Evolutionary conservation across 2,797 vertebrate species (phyloP).

Genomic region (Ceryle rudis): DNA sequence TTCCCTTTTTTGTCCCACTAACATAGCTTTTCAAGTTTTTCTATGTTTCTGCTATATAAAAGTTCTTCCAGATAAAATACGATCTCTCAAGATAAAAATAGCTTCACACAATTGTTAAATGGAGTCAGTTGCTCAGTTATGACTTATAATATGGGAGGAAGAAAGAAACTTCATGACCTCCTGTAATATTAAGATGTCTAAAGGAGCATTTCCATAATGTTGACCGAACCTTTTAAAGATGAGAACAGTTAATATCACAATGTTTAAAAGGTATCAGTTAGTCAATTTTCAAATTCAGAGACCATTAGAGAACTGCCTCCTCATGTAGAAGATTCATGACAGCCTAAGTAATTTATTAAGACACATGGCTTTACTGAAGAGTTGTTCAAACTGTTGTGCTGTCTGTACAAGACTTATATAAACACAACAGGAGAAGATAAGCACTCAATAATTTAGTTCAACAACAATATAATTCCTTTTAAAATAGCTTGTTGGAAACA

Average conservation of each 20-base stretch:
- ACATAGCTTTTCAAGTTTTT: not conserved
- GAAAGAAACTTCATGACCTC: not conserved
- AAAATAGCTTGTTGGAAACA: slow-evolving; percentile 6
- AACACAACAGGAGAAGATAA: not conserved
- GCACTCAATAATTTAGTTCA: slow-evolving; percentile 20
- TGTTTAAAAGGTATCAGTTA: not conserved
- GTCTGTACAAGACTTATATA: not conserved
- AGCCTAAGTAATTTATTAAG: not conserved
- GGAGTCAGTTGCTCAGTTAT: not conserved
- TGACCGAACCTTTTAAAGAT: not conserved
- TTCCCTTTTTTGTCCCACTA: not conserved
- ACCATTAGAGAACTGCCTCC: not conserved
- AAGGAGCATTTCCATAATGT: not conserved
- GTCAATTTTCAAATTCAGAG: not conserved
- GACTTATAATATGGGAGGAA: not conserved
- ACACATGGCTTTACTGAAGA: not conserved
- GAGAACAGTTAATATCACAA: not conserved
- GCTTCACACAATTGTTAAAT: not conserved
- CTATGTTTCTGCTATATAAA: not conserved
- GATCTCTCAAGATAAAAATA: not conserved
- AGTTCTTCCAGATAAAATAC: not conserved
- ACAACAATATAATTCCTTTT: slow-evolving; percentile 22
- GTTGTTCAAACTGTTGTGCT: not conserved
- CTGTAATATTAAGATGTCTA: not conserved
- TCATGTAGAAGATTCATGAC: not conserved